Percentiles rank a stretch among this genome's conserved stretches.
Conservation (phyloP, 2,888 invertebrate genomes). For the Papilio demoleus region DNA sequence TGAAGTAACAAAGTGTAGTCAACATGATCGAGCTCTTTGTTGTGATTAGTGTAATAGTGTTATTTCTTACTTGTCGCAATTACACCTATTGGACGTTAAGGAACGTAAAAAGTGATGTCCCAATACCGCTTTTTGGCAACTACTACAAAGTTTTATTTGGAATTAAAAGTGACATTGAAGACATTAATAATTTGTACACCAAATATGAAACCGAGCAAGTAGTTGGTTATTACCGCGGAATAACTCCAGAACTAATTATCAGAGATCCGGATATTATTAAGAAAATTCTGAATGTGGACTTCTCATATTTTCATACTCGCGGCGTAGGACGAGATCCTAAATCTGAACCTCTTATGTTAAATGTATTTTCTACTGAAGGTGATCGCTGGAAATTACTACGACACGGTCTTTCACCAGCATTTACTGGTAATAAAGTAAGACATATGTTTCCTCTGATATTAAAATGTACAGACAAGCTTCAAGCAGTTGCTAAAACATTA, state of each 20-base stretch:
- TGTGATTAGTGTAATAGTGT: neutral
- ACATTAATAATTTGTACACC: constrained; percentile 50
- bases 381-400: constrained; percentile 62
- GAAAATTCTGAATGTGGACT: constrained; percentile 49
- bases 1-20: neutral
- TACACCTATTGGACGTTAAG: constrained; percentile 1
- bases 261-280: constrained; percentile 52
- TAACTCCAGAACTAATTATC: constrained; percentile 45
- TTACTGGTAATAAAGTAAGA: constrained; percentile 62
- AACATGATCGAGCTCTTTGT: neutral
- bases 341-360: constrained; percentile 48
- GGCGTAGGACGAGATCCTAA: constrained; percentile 47
- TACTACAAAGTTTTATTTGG: neutral
- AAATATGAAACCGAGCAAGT: constrained; percentile 49
- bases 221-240: constrained; percentile 50
- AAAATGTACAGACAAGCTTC: constrained; percentile 59
- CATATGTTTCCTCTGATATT: constrained; percentile 65
- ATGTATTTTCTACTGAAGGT: constrained; percentile 52
- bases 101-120: constrained; percentile 7
- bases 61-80: neutral
- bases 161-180: constrained; percentile 43
- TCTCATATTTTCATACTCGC: constrained; percentile 46
- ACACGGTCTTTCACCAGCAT: constrained; percentile 61
- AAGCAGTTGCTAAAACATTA: constrained; percentile 43
- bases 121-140: constrained; percentile 2